A percentile compares a stretch with the other conserved stretches of the same genome.
phyloP scores from a whole-genome alignment of 1,140 invertebrate genomes.

The Telenomus remus region DNA sequence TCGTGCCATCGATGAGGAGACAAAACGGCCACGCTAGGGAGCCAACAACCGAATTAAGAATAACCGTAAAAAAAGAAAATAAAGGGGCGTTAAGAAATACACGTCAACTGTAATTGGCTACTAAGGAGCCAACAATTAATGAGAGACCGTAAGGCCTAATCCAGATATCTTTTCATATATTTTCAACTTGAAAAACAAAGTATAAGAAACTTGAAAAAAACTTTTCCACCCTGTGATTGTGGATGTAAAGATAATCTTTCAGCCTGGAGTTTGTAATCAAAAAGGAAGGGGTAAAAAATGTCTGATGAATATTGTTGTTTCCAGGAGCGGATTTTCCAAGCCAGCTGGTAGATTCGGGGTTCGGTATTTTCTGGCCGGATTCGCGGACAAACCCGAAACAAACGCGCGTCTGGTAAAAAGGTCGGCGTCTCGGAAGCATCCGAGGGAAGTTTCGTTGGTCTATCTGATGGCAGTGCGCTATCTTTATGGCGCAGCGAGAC shows the following conservation, averaged over 20 bases:
- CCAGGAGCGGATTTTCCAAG: slow-evolving; percentile 1
- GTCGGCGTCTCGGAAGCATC: slow-evolving; percentile 40
- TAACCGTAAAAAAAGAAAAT: slow-evolving; percentile 51
- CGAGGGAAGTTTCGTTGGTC: slow-evolving; percentile 40
- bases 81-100: slow-evolving; percentile 47
- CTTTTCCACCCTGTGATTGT: too few species aligned
- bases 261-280: too few species aligned
- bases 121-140: slow-evolving; percentile 50
- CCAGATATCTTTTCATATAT: slow-evolving; percentile 40
- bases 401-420: slow-evolving; percentile 23
- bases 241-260: too few species aligned
- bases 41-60: slow-evolving; percentile 56
- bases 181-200: background rate
- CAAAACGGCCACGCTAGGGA: slow-evolving; percentile 41
- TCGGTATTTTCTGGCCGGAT: slow-evolving; percentile 2
- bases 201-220: too few species aligned
- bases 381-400: slow-evolving; percentile 35
- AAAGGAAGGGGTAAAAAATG: too few species aligned
- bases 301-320: too few species aligned
- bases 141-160: slow-evolving; percentile 41
- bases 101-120: slow-evolving; percentile 63
- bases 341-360: background rate
- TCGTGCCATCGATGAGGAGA: slow-evolving; percentile 44
- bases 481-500: slow-evolving; percentile 44
- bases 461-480: slow-evolving; percentile 50